Percentiles rank a stretch among this genome's conserved stretches.
phyloP scores from a whole-genome alignment of 1,140 invertebrate genomes.

The Brachionus koreanus region DNA sequence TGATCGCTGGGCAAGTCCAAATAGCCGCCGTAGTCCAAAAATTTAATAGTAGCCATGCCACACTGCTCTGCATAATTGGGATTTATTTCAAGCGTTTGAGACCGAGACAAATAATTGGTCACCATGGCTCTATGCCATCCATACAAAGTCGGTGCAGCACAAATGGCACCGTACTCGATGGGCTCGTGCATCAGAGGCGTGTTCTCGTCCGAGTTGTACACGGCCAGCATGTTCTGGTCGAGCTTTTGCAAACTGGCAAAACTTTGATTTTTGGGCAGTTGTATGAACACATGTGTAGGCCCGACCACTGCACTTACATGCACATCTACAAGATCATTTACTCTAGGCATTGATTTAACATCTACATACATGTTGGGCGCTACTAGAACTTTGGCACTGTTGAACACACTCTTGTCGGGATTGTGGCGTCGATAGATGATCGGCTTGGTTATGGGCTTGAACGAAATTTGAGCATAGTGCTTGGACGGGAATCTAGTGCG shows the following conservation, averaged over 20 bases:
- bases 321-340: constrained; percentile 33
- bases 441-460: constrained; percentile 31
- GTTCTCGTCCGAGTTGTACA: constrained; percentile 57
- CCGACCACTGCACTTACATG: constrained; percentile 73
- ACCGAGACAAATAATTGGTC: constrained; percentile 59
- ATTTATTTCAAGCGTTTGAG: background rate
- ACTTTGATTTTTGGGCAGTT: constrained; percentile 85
- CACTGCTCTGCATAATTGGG: constrained; percentile 60
- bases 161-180: constrained; percentile 72
- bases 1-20: constrained; percentile 68
- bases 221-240: constrained; percentile 64
- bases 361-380: constrained; percentile 33
- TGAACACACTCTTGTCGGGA: background rate
- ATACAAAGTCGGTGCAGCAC: constrained; percentile 71
- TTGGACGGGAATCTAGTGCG: constrained; percentile 75
- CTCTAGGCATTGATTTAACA: background rate
- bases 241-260: constrained; percentile 74
- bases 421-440: constrained; percentile 20
- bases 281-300: constrained; percentile 82
- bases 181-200: constrained; percentile 62
- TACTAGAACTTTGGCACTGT: constrained; percentile 44
- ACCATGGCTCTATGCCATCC: constrained; percentile 85
- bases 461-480: constrained; percentile 68
- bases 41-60: constrained; percentile 66
- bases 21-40: constrained; percentile 91